Conservation (phyloP, 2,888 invertebrate species). For the Drosophila maculinotata region DNA sequence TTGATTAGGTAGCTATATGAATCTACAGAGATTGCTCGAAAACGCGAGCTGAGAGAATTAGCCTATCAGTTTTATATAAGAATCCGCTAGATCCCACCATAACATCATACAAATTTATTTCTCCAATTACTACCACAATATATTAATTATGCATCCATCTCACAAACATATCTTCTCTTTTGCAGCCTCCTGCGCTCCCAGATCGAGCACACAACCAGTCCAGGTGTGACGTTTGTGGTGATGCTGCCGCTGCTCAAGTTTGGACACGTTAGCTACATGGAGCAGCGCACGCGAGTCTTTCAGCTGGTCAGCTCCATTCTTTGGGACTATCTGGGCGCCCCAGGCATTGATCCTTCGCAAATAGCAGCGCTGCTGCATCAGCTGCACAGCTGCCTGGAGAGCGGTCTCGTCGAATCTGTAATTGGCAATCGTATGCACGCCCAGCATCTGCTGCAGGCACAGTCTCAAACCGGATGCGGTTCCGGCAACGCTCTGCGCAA, state of each 20-base stretch:
- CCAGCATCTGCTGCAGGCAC: conserved; percentile 77
- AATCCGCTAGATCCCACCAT: no score
- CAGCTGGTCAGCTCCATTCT: conserved; percentile 89
- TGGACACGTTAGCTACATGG: conserved; percentile 88
- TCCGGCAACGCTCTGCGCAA: conserved; percentile 63
- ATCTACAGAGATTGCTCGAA: no score
- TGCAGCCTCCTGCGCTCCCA: conserved; percentile 84
- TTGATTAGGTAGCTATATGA: conserved; percentile 86
- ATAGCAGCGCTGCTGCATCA: conserved; percentile 90
- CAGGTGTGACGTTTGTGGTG: conserved; percentile 88
- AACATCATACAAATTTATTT: no score
- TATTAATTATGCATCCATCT: not conserved
- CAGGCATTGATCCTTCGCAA: conserved; percentile 81
- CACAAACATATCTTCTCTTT: not conserved
- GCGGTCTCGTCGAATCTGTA: conserved; percentile 89
- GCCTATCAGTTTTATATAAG: no score
- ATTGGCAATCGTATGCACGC: conserved; percentile 86
- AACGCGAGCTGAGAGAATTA: no score
- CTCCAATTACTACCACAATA: no score
- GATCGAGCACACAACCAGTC: conserved; percentile 84
- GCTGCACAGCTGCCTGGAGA: conserved; percentile 89
- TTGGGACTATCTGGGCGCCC: conserved; percentile 89
- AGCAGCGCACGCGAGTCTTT: conserved; percentile 89
- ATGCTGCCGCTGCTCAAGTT: conserved; percentile 90
- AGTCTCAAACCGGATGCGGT: conserved; percentile 38